Evolutionary conservation across 2,113 vertebrate species (phyloP), one percentile per base, ranked within the genome.

Genomic region (Hemicordylus capensis): DNA sequence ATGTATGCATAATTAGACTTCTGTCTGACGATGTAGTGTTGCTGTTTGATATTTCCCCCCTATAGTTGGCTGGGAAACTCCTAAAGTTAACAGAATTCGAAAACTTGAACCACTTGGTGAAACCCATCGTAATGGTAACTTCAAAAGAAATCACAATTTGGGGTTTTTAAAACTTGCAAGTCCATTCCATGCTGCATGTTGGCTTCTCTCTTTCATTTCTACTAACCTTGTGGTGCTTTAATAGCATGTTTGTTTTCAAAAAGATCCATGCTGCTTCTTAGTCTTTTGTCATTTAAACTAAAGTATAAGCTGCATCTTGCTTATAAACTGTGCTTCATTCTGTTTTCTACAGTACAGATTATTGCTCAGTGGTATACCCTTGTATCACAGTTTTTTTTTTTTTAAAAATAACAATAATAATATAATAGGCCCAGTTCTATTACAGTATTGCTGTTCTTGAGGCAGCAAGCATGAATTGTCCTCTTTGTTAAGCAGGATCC

Each of bases 91-190:
- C 94, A 97, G 96, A 97, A 95, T 96, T 95, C 85, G 95, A 96
- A 97, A 97, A 95, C 96, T 97, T 95, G 96, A 97, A 84, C 95
- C 95, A 93, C 96, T 97, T 94, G 96, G 96, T 95, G 97, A 96
- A 94, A 96, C 93, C 85, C 95, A 85, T 94, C 96, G 89, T 92
- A 95, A 96, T 96, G 97, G 96, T 97, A 97, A 97, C 92, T 89
- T 90, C 79, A 86, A 85, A 63, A 89, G 88, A 93, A 76, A 93
- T 84, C 87, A 72, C 90, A 92, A 88, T 94, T 48, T 92, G n/a
- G n/a, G n/a, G 73, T 89, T 91, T 26, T 93, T 85, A 77, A 72
- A 90, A 93, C 67, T 89, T 54, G 63, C 86, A 10, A 79, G 3
- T 76, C 69, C 28, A 82, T 76, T 90, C 78, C 51, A 87, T 84